Evolutionary conservation across 2,113 vertebrate genomes (phyloP).

Genomic region (Alexandromys fortis): DNA sequence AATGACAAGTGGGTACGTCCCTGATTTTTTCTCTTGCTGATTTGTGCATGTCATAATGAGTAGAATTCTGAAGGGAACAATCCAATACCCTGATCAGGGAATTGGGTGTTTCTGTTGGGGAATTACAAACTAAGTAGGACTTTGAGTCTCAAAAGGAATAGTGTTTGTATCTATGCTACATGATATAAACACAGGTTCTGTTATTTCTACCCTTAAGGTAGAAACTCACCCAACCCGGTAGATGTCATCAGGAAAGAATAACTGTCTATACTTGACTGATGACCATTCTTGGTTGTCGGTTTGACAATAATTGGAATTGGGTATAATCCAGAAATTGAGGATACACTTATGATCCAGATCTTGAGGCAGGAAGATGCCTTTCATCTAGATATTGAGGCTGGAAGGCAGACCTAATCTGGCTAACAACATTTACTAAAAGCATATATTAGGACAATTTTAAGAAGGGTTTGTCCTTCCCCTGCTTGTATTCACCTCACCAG

Average conservation of each 20-base stretch:
- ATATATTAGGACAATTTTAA: neutral
- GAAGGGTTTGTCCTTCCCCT: neutral
- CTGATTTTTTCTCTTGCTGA: neutral
- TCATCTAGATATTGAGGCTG: neutral
- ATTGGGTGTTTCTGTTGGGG: neutral
- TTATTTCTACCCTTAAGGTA: conserved; percentile 3
- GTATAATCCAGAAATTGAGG: neutral
- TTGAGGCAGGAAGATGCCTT: neutral
- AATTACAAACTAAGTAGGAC: neutral
- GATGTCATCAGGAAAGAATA: neutral
- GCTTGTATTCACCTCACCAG: neutral
- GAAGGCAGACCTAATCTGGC: neutral
- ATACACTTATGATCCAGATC: neutral
- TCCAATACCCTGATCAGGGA: neutral
- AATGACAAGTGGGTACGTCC: neutral
- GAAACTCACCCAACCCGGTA: neutral
- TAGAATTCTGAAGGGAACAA: neutral
- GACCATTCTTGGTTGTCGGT: neutral
- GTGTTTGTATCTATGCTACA: neutral
- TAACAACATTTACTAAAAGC: neutral
- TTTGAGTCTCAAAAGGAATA: neutral
- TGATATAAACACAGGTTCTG: neutral
- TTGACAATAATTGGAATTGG: neutral
- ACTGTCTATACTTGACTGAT: neutral
- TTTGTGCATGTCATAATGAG: neutral